phyloP scores from a whole-genome alignment of 2,113 vertebrate species.

The Sceloporus undulatus region DNA sequence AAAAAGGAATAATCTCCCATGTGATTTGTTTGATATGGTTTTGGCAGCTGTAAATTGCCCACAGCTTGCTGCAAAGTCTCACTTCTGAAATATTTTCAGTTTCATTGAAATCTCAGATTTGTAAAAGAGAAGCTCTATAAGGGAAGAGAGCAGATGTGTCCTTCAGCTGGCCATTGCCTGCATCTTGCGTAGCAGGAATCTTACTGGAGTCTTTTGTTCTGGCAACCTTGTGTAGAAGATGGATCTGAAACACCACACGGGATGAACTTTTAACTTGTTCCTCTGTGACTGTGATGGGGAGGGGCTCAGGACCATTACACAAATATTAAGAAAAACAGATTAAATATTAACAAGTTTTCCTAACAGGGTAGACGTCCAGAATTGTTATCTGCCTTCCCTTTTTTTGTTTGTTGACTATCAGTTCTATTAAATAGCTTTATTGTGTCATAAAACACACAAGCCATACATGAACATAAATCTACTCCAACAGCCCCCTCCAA shows the following conservation, averaged over 20 bases:
- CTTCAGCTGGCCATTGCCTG: slow-evolving; percentile 59
- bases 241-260: not conserved
- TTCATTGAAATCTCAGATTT: slow-evolving; percentile 64
- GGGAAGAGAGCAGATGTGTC: slow-evolving; percentile 47
- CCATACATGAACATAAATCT: too few species aligned
- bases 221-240: slow-evolving; percentile 3
- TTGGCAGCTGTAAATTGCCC: slow-evolving; percentile 76
- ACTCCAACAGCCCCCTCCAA: too few species aligned
- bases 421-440: too few species aligned
- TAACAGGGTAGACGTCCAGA: not conserved
- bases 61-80: slow-evolving; percentile 67
- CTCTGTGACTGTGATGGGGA: not conserved
- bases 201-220: slow-evolving; percentile 7
- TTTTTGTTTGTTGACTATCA: too few species aligned
- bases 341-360: not conserved
- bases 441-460: too few species aligned
- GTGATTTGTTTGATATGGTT: slow-evolving; percentile 69
- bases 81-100: slow-evolving; percentile 69
- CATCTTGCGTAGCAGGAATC: slow-evolving; percentile 19
- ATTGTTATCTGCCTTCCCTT: not conserved
- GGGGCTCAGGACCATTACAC: not conserved
- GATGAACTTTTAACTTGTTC: not conserved
- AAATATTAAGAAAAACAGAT: not conserved
- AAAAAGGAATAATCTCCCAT: slow-evolving; percentile 65
- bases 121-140: slow-evolving; percentile 52